phyloP scores from a whole-genome alignment of 2,113 vertebrate species.

The Actenoides hombroni region DNA sequence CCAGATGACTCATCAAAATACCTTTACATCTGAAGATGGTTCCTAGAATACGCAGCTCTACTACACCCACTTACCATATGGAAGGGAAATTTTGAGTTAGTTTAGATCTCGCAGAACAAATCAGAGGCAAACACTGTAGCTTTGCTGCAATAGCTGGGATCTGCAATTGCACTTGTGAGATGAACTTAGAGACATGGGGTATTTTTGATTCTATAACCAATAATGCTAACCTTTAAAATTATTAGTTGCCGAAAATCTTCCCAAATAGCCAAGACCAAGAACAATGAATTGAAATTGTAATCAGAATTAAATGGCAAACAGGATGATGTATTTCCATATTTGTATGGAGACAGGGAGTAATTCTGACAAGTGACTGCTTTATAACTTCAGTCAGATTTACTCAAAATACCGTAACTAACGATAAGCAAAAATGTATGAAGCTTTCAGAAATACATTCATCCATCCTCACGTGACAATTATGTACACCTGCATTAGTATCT shows the following conservation, averaged over 20 bases:
- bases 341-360: background rate
- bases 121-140: background rate
- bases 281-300: background rate
- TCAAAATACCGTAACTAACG: background rate
- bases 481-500: background rate
- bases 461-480: background rate
- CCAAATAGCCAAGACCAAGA: background rate
- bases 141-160: background rate
- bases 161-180: background rate
- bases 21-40: background rate
- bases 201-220: fast-evolving
- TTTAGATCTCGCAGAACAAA: background rate
- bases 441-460: background rate
- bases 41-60: background rate
- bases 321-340: background rate
- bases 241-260: background rate
- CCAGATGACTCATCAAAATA: background rate
- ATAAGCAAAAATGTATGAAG: background rate
- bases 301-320: background rate
- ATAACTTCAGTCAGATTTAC: background rate
- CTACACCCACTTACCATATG: slow-evolving; percentile 14
- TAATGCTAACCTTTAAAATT: background rate
- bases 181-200: background rate
- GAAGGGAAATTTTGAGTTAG: background rate
- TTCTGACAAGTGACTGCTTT: background rate